Percentiles rank a stretch among this genome's conserved stretches.
phyloP scores from a whole-genome alignment of 2,888 invertebrate genomes.

The Plebejus anna region DNA sequence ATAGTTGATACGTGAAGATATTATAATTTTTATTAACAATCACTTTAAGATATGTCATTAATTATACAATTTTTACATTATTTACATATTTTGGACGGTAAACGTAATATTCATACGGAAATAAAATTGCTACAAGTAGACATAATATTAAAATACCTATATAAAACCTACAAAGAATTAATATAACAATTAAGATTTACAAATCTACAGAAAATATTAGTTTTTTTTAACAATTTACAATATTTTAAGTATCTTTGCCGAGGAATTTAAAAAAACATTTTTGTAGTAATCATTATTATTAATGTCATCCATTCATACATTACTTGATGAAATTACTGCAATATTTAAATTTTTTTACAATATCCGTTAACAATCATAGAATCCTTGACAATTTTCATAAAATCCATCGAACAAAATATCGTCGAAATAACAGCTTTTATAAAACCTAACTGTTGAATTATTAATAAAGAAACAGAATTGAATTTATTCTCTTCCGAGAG shows the following conservation, averaged over 20 bases:
- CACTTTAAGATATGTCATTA: conserved; percentile 30
- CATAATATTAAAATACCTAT: background rate
- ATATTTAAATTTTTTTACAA: background rate
- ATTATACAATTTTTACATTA: conserved; percentile 34
- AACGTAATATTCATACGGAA: conserved; percentile 8
- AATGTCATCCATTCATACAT: too few species aligned
- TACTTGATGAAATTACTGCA: too few species aligned
- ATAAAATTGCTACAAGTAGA: background rate
- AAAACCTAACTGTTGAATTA: conserved; percentile 4
- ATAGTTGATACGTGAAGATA: background rate
- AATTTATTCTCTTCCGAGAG: conserved; percentile 16
- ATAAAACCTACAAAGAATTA: background rate
- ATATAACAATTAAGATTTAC: background rate
- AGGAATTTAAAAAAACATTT: too few species aligned
- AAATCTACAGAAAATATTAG: background rate
- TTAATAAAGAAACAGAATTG: conserved; percentile 9
- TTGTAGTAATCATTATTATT: too few species aligned
- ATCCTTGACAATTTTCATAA: background rate
- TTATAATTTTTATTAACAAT: background rate
- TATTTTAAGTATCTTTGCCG: background rate
- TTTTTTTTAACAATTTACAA: background rate
- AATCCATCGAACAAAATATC: background rate
- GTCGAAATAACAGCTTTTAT: background rate
- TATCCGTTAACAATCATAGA: background rate
- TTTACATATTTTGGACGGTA: conserved; percentile 36